These are phyloP conservation scores for Onthophagus sagittarius DNA, from an alignment of 2,888 invertebrate species.

Conservation along the genomic window DNA sequence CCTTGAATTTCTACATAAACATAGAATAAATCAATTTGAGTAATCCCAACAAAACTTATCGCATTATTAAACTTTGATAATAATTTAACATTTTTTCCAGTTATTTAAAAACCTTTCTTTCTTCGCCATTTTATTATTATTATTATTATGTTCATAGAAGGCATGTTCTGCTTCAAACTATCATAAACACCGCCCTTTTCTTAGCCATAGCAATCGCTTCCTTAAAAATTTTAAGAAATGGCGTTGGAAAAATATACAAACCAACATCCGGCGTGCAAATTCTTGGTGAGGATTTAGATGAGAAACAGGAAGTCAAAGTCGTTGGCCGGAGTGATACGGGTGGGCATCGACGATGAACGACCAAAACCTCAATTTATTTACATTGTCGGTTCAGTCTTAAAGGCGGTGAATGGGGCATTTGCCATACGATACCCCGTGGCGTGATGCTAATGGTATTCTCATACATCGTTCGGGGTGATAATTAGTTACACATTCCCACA, in stretches of 20 bases:
- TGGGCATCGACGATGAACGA: not conserved
- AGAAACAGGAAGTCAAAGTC: not conserved
- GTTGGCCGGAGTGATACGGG: not conserved
- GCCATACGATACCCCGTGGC: not conserved
- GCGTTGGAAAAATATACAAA: not conserved
- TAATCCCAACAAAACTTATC: too few relatives aligned
- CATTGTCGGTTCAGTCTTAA: not conserved
- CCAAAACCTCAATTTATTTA: not conserved
- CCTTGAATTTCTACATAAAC: too few relatives aligned
- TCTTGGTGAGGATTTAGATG: not conserved
- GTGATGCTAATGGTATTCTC: not conserved
- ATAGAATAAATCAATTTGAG: too few relatives aligned
- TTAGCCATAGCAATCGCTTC: not conserved
- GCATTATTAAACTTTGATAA: too few relatives aligned
- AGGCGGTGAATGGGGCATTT: not conserved
- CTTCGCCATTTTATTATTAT: too few relatives aligned
- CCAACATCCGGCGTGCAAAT: not conserved
- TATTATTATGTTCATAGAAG: too few relatives aligned
- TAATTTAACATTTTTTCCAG: too few relatives aligned
- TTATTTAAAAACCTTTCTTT: too few relatives aligned
- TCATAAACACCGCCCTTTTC: not conserved
- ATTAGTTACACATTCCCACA: not conserved
- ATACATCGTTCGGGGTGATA: not conserved
- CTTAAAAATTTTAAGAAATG: not conserved
- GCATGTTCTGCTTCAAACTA: too few relatives aligned